Evolutionary conservation across 2,113 vertebrate genomes (phyloP).

Genomic region (Dasyurus viverrinus): DNA sequence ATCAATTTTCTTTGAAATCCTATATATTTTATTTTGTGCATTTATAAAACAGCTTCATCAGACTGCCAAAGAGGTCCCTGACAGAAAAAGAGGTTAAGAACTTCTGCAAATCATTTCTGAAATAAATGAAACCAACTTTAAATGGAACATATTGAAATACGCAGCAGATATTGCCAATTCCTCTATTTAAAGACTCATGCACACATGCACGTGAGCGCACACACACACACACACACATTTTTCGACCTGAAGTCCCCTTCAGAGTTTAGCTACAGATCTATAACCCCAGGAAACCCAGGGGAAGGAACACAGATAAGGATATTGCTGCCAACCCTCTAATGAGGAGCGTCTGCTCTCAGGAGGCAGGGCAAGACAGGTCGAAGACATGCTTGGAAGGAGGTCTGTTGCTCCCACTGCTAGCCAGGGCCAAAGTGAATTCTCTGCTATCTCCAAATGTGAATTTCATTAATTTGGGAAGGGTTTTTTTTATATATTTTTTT

Average conservation of each 20-base stretch:
- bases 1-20: background rate
- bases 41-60: background rate
- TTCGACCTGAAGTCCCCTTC: background rate
- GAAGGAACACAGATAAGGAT: background rate
- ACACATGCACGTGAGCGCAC: background rate
- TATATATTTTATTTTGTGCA: background rate
- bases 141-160: background rate
- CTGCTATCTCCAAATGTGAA: constrained; percentile 48
- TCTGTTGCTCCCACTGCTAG: background rate
- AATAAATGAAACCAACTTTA: background rate
- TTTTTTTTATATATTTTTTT: background rate
- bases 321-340: background rate
- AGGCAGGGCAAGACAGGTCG: accelerated
- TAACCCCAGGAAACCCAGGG: background rate
- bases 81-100: background rate
- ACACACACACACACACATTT: background rate
- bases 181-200: background rate
- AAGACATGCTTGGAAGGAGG: background rate
- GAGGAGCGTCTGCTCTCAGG: background rate
- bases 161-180: background rate
- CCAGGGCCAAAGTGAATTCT: constrained; percentile 12
- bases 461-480: constrained; percentile 76
- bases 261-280: background rate
- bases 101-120: background rate
- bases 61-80: background rate